These are phyloP conservation scores for Coptodon rendalli DNA, from an alignment of 2,113 vertebrate genomes.

Conservation along the genomic window DNA sequence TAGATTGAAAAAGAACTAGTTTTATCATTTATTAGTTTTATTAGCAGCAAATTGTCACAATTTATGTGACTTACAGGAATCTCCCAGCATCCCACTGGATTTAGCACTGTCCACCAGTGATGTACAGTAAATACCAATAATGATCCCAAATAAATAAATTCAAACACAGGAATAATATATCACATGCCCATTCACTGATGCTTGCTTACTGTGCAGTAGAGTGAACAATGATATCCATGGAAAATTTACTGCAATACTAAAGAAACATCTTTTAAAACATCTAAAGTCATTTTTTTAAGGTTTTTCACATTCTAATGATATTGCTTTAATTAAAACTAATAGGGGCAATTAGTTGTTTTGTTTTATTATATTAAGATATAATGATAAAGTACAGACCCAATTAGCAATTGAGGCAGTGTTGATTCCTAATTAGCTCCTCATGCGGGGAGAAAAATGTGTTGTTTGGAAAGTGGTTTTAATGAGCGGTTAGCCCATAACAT, in stretches of 20 bases:
- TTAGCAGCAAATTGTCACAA: not conserved
- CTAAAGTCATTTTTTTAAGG: not conserved
- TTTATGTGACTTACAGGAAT: not conserved
- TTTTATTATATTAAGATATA: not conserved
- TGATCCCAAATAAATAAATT: not conserved
- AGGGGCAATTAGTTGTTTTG: not conserved
- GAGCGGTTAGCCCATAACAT: not conserved
- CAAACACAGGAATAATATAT: not conserved
- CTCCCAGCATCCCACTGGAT: slow-evolving; percentile 12
- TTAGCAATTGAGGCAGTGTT: not conserved
- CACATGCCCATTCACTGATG: not conserved
- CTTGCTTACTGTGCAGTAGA: not conserved
- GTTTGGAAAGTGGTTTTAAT: not conserved
- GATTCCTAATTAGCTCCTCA: not conserved
- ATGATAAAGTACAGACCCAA: not conserved
- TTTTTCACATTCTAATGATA: not conserved
- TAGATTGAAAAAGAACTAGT: not conserved
- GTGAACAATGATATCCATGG: not conserved
- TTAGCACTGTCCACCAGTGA: not conserved
- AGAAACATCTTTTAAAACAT: not conserved
- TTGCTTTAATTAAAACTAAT: not conserved
- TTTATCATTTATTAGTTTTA: not conserved
- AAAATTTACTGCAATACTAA: not conserved
- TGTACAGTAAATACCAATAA: slow-evolving; percentile 16
- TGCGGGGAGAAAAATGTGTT: not conserved